Conservation (phyloP, 2,888 invertebrate species). For the Eucera pruinosa region DNA sequence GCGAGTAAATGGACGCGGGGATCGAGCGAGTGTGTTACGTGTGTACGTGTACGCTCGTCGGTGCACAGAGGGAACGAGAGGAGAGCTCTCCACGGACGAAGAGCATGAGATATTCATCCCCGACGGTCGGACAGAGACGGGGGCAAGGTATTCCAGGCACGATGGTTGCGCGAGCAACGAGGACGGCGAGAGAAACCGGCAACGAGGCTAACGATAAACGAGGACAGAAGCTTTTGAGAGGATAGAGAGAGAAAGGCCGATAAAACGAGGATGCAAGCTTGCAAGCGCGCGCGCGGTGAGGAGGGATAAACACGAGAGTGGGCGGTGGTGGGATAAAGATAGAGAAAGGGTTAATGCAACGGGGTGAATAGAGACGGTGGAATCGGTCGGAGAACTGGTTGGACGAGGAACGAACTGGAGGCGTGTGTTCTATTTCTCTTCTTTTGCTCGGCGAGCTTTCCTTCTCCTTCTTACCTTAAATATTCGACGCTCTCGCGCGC, state of each 20-base stretch:
- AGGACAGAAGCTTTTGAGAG: slow-evolving; percentile 43
- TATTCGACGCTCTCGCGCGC: slow-evolving; percentile 43
- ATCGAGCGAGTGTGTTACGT: slow-evolving; percentile 33
- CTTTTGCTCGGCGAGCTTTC: slow-evolving; percentile 39
- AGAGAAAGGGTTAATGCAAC: not conserved
- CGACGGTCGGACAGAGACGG: no score
- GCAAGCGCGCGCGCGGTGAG: no score
- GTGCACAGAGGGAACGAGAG: slow-evolving; percentile 4
- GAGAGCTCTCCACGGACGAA: no score
- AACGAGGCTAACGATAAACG: not conserved
- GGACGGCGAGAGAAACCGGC: slow-evolving; percentile 12
- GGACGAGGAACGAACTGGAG: slow-evolving; percentile 55
- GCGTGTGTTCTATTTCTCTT: no score
- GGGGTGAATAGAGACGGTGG: slow-evolving; percentile 54
- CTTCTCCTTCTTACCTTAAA: slow-evolving; percentile 58
- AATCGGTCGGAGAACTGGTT: slow-evolving; percentile 53
- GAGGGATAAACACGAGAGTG: slow-evolving; percentile 49
- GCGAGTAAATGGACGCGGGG: slow-evolving; percentile 50
- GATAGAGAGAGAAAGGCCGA: slow-evolving; percentile 31
- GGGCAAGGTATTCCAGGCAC: slow-evolving; percentile 12
- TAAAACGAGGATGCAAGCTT: slow-evolving; percentile 52
- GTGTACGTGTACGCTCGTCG: no score
- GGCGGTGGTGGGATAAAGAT: slow-evolving; percentile 54
- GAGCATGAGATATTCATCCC: no score
- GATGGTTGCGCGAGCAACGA: slow-evolving; percentile 36